Evolutionary conservation across 1,140 invertebrate genomes (phyloP).

Genomic region (Drosophila parabipectinata): DNA sequence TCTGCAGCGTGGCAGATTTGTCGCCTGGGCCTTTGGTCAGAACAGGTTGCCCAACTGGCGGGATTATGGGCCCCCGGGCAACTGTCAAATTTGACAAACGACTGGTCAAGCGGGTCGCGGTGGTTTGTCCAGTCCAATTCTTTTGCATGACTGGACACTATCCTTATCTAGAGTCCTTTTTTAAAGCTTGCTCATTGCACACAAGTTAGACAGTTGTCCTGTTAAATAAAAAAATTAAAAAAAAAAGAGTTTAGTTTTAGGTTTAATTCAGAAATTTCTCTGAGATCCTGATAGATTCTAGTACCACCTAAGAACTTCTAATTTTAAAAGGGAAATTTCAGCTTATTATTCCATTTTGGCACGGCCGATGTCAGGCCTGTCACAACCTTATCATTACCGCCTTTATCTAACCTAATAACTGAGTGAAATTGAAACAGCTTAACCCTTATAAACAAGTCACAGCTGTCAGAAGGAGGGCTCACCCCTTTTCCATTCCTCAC

Average conservation of each 20-base stretch:
- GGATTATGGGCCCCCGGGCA: conserved; percentile 31
- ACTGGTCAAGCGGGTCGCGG: conserved; percentile 47
- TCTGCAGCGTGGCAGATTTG: conserved; percentile 40
- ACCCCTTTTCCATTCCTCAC: conserved; percentile 26
- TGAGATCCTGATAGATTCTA: too few relatives aligned
- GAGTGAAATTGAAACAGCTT: conserved; percentile 79
- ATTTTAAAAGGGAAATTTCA: background rate
- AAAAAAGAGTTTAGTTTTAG: background rate
- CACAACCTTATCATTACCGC: conserved; percentile 78
- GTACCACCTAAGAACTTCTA: background rate
- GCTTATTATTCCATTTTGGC: conserved; percentile 34
- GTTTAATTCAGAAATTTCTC: too few relatives aligned
- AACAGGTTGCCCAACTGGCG: conserved; percentile 70
- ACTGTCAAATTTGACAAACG: conserved; percentile 74
- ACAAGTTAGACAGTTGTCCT: conserved; percentile 67
- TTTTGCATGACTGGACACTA: conserved; percentile 59
- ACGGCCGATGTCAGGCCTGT: conserved; percentile 47
- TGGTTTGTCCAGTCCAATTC: conserved; percentile 49
- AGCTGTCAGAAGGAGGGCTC: conserved; percentile 55
- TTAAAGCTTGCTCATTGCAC: conserved; percentile 52
- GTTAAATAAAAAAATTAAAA: background rate
- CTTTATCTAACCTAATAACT: conserved; percentile 74
- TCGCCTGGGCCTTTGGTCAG: conserved; percentile 21
- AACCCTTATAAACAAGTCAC: conserved; percentile 73
- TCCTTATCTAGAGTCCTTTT: background rate